Evolutionary conservation across 2,888 invertebrate species (phyloP).

Genomic region (Sminthurides aquaticus): DNA sequence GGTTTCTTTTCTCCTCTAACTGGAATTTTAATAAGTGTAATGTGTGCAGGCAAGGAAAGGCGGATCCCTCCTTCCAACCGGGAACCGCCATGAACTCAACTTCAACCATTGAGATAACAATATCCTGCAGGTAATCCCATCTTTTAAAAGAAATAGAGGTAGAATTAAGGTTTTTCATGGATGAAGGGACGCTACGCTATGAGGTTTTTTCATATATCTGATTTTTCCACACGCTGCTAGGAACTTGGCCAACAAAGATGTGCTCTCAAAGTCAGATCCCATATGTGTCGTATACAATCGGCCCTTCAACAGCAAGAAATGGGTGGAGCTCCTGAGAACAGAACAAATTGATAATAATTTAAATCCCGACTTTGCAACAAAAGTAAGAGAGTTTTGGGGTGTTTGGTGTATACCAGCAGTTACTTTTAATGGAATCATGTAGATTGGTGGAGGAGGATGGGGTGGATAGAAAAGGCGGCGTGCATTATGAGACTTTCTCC

Average conservation of each 20-base stretch:
- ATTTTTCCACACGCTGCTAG: too few relatives aligned
- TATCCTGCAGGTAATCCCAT: conserved; percentile 10
- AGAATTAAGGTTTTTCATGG: too few relatives aligned
- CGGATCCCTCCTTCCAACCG: conserved; percentile 19
- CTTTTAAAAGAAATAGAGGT: too few relatives aligned
- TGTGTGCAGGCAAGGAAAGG: not conserved
- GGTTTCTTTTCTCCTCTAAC: too few relatives aligned
- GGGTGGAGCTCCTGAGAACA: conserved; percentile 48
- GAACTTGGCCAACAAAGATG: conserved; percentile 50
- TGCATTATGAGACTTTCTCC: too few relatives aligned
- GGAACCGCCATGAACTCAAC: conserved; percentile 36
- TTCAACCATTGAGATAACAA: conserved; percentile 36
- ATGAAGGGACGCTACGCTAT: too few relatives aligned
- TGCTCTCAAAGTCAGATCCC: conserved; percentile 55
- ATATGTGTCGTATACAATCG: conserved; percentile 50
- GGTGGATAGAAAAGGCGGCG: too few relatives aligned
- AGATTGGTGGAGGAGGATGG: too few relatives aligned
- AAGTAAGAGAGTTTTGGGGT: conserved; percentile 48
- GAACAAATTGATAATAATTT: conserved; percentile 50
- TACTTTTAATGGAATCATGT: too few relatives aligned
- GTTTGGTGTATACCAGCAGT: too few relatives aligned
- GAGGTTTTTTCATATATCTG: too few relatives aligned
- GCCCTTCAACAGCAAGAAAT: conserved; percentile 46
- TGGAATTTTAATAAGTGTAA: not conserved
- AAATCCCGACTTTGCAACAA: conserved; percentile 53